A percentile compares a stretch with the other conserved stretches of the same genome.
phyloP scores from a whole-genome alignment of 2,113 vertebrate genomes.

The Marmota monax region DNA sequence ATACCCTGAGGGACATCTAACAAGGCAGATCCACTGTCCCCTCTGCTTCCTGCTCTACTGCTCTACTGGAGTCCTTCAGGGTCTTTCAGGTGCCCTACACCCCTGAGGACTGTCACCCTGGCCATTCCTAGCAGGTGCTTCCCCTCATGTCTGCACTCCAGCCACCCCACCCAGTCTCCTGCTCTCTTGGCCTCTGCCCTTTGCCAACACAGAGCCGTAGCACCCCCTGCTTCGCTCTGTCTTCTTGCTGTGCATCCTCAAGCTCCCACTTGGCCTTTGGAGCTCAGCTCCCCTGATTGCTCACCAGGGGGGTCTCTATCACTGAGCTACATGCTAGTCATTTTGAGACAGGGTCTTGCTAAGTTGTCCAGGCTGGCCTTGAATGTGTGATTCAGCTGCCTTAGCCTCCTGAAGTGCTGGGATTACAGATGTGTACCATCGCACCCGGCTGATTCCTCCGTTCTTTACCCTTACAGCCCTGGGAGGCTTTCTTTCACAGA shows the following conservation, averaged over 20 bases:
- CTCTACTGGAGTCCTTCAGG: too few species aligned
- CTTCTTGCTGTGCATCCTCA: background rate
- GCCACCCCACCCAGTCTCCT: background rate
- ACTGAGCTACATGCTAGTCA: too few species aligned
- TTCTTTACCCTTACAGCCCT: background rate
- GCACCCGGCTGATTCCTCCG: background rate
- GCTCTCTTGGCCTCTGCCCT: background rate
- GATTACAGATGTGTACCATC: too few species aligned
- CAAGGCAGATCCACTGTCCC: too few species aligned
- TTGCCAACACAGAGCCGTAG: background rate
- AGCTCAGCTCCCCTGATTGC: background rate
- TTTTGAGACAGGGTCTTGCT: too few species aligned
- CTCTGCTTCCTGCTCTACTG: background rate
- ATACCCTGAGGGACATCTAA: background rate
- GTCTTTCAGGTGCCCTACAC: background rate
- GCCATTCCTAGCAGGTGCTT: background rate
- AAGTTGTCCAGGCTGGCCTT: too few species aligned
- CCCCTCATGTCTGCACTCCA: background rate
- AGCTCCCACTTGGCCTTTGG: background rate
- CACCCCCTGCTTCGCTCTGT: background rate
- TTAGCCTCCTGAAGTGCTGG: too few species aligned
- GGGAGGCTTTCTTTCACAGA: background rate
- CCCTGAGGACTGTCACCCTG: background rate
- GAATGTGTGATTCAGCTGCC: too few species aligned
- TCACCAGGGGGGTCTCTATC: too few species aligned